These are phyloP conservation scores for Capromys pilorides DNA, from an alignment of 2,797 vertebrate species.

Conservation along the genomic window DNA sequence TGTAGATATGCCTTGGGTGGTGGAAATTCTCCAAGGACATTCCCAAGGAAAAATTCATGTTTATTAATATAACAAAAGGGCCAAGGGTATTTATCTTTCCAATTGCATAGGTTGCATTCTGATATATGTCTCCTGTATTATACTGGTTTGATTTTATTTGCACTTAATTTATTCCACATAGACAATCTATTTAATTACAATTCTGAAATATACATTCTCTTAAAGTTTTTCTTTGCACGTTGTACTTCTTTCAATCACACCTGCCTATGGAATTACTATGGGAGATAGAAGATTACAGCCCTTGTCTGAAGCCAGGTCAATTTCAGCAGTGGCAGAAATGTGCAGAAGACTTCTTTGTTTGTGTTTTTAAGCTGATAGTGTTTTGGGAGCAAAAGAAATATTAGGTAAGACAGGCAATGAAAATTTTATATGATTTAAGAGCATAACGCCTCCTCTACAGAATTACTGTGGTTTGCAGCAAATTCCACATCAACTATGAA, in stretches of 20 bases:
- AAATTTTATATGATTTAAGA: constrained; percentile 77
- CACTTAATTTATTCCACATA: constrained; percentile 61
- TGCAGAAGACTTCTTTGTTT: constrained; percentile 25
- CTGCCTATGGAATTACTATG: constrained; percentile 30
- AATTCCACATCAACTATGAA: constrained; percentile 67
- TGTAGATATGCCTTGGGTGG: not conserved
- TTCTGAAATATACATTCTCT: constrained; percentile 60
- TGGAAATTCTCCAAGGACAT: not conserved
- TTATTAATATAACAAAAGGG: constrained; percentile 26
- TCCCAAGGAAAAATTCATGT: not conserved
- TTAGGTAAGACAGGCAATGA: constrained; percentile 69
- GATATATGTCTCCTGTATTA: not conserved
- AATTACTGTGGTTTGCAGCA: constrained; percentile 70
- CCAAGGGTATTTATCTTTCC: constrained; percentile 40
- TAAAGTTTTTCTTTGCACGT: constrained; percentile 66
- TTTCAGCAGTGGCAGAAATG: constrained; percentile 37
- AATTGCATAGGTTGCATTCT: constrained; percentile 24
- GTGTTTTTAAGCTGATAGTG: constrained; percentile 64
- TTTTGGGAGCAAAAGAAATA: constrained; percentile 74
- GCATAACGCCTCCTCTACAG: constrained; percentile 13
- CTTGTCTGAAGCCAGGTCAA: not conserved
- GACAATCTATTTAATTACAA: constrained; percentile 63
- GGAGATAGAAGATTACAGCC: not conserved
- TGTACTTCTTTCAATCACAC: constrained; percentile 49
- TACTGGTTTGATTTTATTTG: constrained; percentile 56